Evolutionary conservation across 2,113 vertebrate genomes (phyloP), one percentile per base, ranked within the genome.

Genomic region (Peromyscus californicus): DNA sequence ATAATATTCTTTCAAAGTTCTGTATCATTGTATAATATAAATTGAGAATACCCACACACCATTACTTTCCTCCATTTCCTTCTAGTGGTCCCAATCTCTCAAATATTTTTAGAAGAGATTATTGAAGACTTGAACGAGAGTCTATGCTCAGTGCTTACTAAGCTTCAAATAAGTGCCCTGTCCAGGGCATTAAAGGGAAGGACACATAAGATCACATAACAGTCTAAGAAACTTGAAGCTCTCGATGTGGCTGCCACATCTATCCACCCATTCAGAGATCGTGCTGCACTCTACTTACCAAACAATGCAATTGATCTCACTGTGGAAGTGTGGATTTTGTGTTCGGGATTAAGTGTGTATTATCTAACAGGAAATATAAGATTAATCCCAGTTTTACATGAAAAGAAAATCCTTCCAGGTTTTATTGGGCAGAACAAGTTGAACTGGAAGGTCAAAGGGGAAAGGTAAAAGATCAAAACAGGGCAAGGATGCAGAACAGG

Each of bases 331-430:
- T 89, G 63, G 39, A 89, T 70, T 78, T 95, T 19, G 75, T 63
- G 67, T 0, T 65, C 31, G 90, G 48, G 19, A 78, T 93, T 92
- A 94, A 92, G 61, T 5, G 59, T n/a, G 39, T 10, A 85, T 87
- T 36, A 48, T 12, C 26, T 82, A 89, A 61, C 36, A 42, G 85
- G 91, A 90, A 92, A 72, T 10, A 75, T 75, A 90, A 91, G 24
- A 67, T 26, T 92, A 95, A 96, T 96, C 89, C n/a, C 13, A 82
- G 13, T 51, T 95, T 92, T 78, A 89, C 26, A 61, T 54, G 57
- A 89, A 84, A 75, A 88, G 21, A 78, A 94, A 92, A 96, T 69
- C 45, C 54, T 78, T 54, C 42, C 54, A 88, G 26, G 3, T 16
- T 90, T 87, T 87, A 79, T 13, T 59, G 16, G 9, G 33, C 70